These are phyloP conservation scores for Oscheius myriophilus DNA, from an alignment of 2,888 invertebrate genomes.

Conservation along the genomic window DNA sequence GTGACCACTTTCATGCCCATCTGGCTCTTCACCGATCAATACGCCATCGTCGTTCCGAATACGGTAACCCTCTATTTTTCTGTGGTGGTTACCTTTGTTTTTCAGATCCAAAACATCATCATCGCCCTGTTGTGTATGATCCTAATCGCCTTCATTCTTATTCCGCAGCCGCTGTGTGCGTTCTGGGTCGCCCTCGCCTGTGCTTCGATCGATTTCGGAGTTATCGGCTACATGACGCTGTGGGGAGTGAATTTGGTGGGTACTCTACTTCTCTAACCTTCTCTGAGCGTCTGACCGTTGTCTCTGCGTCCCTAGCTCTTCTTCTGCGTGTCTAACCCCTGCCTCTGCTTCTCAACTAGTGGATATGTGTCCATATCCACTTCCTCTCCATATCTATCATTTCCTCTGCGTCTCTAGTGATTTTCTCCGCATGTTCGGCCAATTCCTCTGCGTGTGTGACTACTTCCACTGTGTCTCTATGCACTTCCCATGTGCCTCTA, in stretches of 20 bases:
- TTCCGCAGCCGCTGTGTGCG: conserved; percentile 87
- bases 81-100: background rate
- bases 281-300: background rate
- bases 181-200: conserved; percentile 94
- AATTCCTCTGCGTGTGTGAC: no score
- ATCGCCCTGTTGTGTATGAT: conserved; percentile 81
- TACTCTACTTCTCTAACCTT: background rate
- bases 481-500: no score
- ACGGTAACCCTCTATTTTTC: conserved; percentile 43
- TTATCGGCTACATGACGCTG: conserved; percentile 93
- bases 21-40: conserved; percentile 71
- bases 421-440: no score
- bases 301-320: no score
- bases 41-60: conserved; percentile 70
- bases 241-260: conserved; percentile 87
- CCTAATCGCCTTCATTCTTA: conserved; percentile 90
- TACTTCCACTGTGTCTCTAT: no score
- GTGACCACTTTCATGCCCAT: conserved; percentile 71
- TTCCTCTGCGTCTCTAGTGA: no score
- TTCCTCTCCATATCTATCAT: no score
- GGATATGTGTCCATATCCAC: no score
- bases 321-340: no score
- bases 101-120: conserved; percentile 64
- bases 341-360: no score
- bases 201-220: conserved; percentile 90